phyloP scores from a whole-genome alignment of 2,113 vertebrate species.

The Pycnonotus jocosus region DNA sequence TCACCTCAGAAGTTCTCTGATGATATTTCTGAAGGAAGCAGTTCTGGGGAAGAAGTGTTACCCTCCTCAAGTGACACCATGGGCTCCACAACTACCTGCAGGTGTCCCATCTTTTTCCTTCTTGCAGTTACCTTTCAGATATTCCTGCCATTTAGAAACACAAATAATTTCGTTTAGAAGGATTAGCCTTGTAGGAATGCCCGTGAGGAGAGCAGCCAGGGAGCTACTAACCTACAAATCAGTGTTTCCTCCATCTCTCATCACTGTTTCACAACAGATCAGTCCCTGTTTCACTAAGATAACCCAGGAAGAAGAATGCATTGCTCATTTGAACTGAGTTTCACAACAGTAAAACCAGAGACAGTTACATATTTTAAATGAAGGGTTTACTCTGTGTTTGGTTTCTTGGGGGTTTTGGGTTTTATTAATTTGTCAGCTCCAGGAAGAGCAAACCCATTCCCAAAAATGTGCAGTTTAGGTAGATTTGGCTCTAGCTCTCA shows the following conservation, averaged over 20 bases:
- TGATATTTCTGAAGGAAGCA: background rate
- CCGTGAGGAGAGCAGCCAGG: background rate
- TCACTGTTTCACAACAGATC: background rate
- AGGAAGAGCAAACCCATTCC: background rate
- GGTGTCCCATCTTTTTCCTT: background rate
- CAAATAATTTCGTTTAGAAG: background rate
- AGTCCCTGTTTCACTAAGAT: fast-evolving
- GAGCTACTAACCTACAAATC: background rate
- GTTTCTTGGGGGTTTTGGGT: background rate
- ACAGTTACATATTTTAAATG: background rate
- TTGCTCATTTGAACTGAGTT: background rate
- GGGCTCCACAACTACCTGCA: fast-evolving
- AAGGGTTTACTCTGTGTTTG: background rate
- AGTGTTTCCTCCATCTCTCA: background rate
- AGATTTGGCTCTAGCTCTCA: background rate
- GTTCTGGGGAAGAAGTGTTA: background rate
- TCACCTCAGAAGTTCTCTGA: background rate
- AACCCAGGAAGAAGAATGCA: background rate
- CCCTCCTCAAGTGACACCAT: background rate
- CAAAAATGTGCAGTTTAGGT: background rate
- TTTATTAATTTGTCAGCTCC: fast-evolving
- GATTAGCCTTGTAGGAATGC: background rate
- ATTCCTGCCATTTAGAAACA: background rate
- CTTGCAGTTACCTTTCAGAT: background rate
- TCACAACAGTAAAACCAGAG: background rate